These are phyloP conservation scores for Pelobates fuscus DNA, from an alignment of 2,113 vertebrate species.

Conservation along the genomic window DNA sequence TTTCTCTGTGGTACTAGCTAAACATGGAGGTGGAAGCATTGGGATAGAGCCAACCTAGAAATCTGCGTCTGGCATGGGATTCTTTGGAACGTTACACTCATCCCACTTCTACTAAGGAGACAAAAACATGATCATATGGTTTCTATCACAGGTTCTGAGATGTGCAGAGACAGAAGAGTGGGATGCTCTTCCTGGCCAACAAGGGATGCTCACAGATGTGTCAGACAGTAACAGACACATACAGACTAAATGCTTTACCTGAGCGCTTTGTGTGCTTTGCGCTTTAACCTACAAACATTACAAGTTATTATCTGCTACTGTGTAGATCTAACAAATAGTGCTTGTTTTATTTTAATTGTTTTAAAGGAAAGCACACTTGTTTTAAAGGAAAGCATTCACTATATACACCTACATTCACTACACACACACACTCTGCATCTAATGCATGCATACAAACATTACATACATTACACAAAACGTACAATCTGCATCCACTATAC, in stretches of 20 bases:
- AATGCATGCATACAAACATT: no score
- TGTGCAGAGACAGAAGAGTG: slow-evolving; percentile 48
- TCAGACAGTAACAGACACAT: slow-evolving; percentile 42
- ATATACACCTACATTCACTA: no score
- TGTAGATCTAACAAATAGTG: no score
- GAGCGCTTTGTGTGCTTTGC: background rate
- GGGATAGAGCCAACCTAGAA: slow-evolving; percentile 43
- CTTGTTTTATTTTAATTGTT: no score
- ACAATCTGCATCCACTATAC: no score
- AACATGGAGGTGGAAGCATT: slow-evolving; percentile 48
- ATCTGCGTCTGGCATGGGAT: slow-evolving; percentile 44
- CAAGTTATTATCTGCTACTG: no score
- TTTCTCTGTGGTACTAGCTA: slow-evolving; percentile 38
- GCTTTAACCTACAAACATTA: no score
- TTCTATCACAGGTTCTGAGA: slow-evolving; percentile 49
- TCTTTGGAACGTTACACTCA: slow-evolving; percentile 42
- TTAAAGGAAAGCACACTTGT: no score
- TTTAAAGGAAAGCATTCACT: no score
- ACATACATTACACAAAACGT: no score
- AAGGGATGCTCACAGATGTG: slow-evolving; percentile 37
- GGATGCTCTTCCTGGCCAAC: slow-evolving; percentile 42
- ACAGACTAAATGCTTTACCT: slow-evolving; percentile 15
- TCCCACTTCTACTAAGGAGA: slow-evolving; percentile 49
- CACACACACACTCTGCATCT: no score
- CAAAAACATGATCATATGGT: slow-evolving; percentile 52